Conservation (phyloP, 2,888 invertebrate genomes). For the Drosophila lutescens region DNA sequence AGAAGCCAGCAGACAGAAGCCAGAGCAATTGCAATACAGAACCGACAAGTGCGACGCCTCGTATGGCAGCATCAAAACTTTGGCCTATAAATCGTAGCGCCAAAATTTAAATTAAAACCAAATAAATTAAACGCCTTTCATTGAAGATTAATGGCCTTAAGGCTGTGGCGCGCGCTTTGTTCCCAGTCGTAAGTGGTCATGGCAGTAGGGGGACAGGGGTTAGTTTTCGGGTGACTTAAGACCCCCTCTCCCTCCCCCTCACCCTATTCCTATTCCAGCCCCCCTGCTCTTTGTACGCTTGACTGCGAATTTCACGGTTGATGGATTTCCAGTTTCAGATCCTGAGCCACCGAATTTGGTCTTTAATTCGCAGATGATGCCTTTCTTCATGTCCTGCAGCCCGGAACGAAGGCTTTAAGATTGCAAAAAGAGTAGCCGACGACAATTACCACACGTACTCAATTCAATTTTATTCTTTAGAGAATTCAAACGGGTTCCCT, state of each 20-base stretch:
- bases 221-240: background rate
- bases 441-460: constrained; percentile 63
- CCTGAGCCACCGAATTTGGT: constrained; percentile 16
- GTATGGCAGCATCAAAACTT: constrained; percentile 72
- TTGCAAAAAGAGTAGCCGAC: constrained; percentile 7
- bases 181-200: constrained; percentile 35
- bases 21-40: constrained; percentile 52
- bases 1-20: constrained; percentile 4
- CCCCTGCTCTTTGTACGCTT: constrained; percentile 72
- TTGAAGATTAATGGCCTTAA: constrained; percentile 80
- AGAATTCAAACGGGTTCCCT: constrained; percentile 54
- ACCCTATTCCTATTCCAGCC: constrained; percentile 24
- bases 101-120: constrained; percentile 80
- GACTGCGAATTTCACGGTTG: constrained; percentile 79
- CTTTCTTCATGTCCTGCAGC: constrained; percentile 14
- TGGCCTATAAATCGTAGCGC: constrained; percentile 76
- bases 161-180: constrained; percentile 54
- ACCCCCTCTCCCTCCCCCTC: constrained; percentile 1
- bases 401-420: constrained; percentile 49
- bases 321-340: constrained; percentile 66
- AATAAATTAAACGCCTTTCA: constrained; percentile 81
- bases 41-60: constrained; percentile 42
- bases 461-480: constrained; percentile 63
- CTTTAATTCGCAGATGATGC: constrained; percentile 13
- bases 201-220: constrained; percentile 3